These are phyloP conservation scores for Arvicanthis niloticus DNA, from an alignment of 2,113 vertebrate species.

Conservation along the genomic window DNA sequence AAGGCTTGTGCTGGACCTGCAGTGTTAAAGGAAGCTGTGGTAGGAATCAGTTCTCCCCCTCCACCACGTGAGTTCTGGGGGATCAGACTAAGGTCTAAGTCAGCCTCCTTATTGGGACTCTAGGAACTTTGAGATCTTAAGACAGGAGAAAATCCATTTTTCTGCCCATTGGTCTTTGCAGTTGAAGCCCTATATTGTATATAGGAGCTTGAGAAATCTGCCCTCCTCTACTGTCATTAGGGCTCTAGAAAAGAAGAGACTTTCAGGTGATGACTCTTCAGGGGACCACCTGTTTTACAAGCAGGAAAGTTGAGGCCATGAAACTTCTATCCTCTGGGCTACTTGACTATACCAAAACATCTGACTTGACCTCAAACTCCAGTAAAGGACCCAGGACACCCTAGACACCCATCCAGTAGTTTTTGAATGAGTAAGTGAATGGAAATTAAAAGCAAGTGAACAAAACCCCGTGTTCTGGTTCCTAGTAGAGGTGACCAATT, in stretches of 20 bases:
- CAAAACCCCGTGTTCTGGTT: neutral
- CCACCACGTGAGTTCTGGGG: neutral
- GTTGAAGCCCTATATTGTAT: neutral
- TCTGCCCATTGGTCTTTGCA: neutral
- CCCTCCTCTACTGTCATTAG: neutral
- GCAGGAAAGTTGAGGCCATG: neutral
- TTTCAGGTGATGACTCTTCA: neutral
- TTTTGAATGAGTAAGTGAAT: neutral
- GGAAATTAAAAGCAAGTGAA: neutral
- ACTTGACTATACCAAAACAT: neutral
- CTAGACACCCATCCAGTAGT: neutral
- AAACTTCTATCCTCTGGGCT: neutral
- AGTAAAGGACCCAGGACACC: neutral
- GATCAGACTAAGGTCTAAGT: neutral
- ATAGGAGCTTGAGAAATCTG: neutral
- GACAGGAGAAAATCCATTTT: neutral
- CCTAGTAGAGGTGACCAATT: neutral
- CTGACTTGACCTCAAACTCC: neutral
- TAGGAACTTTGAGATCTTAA: neutral
- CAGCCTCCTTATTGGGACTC: neutral
- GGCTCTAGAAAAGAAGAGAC: neutral
- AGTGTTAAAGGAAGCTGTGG: neutral
- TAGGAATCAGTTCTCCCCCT: neutral
- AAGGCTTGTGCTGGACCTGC: neutral
- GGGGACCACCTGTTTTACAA: neutral